These are phyloP conservation scores for Deilephila elpenor DNA, from an alignment of 2,888 invertebrate genomes.

Conservation along the genomic window DNA sequence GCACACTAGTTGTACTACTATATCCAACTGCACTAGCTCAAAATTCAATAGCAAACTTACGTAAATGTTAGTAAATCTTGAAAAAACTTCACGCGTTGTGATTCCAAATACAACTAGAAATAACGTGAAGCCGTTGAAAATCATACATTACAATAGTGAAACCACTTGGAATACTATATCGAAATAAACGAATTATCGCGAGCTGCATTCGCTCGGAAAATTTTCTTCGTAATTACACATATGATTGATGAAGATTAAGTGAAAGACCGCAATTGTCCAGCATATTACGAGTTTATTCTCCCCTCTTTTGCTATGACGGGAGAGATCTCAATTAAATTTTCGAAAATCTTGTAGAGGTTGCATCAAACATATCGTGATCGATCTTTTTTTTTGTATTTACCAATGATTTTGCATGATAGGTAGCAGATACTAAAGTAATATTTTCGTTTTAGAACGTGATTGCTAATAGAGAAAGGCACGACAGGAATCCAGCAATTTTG, in stretches of 20 bases:
- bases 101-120: slow-evolving; percentile 23
- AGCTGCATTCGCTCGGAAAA: neutral
- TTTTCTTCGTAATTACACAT: neutral
- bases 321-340: neutral
- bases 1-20: neutral
- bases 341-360: neutral
- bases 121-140: slow-evolving; percentile 25
- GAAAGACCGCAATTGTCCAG: neutral
- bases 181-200: slow-evolving; percentile 4
- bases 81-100: slow-evolving; percentile 19
- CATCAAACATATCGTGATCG: too few relatives aligned
- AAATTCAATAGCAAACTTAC: slow-evolving; percentile 43
- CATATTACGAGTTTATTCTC: neutral
- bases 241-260: slow-evolving; percentile 1
- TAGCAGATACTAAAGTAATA: too few relatives aligned
- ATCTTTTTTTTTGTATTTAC: too few relatives aligned
- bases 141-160: slow-evolving; percentile 12
- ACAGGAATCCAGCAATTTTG: slow-evolving; percentile 1
- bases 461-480: slow-evolving; percentile 1
- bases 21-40: neutral
- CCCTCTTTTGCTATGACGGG: neutral
- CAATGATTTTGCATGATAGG: too few relatives aligned
- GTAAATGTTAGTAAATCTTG: slow-evolving; percentile 19
- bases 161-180: slow-evolving; percentile 4
- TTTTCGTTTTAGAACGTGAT: neutral